Conservation (phyloP, 1,140 invertebrate genomes). For the Megalopta genalis region DNA sequence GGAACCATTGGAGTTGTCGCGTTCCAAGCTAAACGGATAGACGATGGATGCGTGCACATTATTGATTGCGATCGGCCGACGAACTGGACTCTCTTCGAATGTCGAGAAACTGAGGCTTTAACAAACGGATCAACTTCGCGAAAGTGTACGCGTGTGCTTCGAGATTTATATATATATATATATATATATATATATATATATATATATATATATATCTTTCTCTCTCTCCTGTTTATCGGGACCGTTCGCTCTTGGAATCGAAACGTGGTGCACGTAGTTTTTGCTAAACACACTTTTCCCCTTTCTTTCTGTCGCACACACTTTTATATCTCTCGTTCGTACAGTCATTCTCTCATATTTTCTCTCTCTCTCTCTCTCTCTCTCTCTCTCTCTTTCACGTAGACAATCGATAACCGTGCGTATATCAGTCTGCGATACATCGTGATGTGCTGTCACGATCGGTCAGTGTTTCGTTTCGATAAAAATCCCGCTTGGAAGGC, state of each 20-base stretch:
- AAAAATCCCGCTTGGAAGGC: neutral
- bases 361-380: too few species aligned
- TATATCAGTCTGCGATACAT: slow-evolving; percentile 68
- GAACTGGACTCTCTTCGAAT: neutral
- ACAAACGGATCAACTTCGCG: too few species aligned
- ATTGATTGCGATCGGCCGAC: neutral
- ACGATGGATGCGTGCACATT: slow-evolving; percentile 13
- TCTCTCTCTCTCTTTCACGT: neutral
- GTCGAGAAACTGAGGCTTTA: too few species aligned
- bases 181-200: too few species aligned
- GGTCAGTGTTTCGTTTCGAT: slow-evolving; percentile 29
- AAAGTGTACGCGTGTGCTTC: too few species aligned
- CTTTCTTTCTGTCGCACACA: too few species aligned
- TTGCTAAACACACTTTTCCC: slow-evolving; percentile 15
- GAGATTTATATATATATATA: too few species aligned
- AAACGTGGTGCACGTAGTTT: slow-evolving; percentile 45
- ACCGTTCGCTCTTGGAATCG: slow-evolving; percentile 43
- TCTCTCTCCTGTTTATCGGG: neutral
- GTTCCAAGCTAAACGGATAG: slow-evolving; percentile 42
- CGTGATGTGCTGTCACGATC: slow-evolving; percentile 32
- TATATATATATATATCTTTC: too few species aligned
- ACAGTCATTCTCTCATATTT: too few species aligned
- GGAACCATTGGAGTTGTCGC: slow-evolving; percentile 41
- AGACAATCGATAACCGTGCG: slow-evolving; percentile 56
- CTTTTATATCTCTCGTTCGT: too few species aligned